Base-by-base conservation (phyloP, 1,140 invertebrate species). In the Telenomus remus region DNA sequence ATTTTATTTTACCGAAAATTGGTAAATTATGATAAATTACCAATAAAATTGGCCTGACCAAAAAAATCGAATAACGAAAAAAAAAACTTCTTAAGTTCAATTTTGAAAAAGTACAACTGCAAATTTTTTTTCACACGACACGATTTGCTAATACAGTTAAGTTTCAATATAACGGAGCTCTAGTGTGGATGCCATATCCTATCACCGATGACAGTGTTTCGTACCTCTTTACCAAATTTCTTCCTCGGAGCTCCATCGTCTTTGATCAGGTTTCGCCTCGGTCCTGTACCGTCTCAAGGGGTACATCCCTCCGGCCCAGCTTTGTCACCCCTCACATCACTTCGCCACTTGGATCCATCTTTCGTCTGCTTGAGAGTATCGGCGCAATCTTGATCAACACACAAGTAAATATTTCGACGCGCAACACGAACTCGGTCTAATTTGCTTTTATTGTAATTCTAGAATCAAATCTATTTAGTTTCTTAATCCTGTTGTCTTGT, bases 211-310 rank as follows among this genome's bases (percentile, higher is more conserved):
- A 75, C 48, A 73, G 46, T 72, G 53, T 66, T 76, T 74, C 76
- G 77, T 82, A 79, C 83, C 85, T 85, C 84, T 86, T 86, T 86
- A 83, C 82, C 85, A 87, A 87, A 86, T 87, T 86, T 86, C 85
- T 81, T 86, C 80, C 82, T 86, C 84, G 83, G 86, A 86, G 84
- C 84, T 81, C 79, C 83, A 83, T 85, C 84, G 84, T 85, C 84
- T 86, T 86, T 87, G 85, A 87, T 87, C 86, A 87, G 84, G 80
- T 83, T 80, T 82, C 79, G 71, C 82, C 79, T 81, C 82, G 80
- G 81, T 80, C 81, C 82, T 81, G 79, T 86, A 84, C 83, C 82
- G 82, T 83, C 78, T 72, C 72, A 75, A 57, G 64, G 42, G 56
- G 19, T 10, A 42, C 56, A 60, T 39, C 68, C 16, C 55, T 59